A percentile compares a stretch with the other conserved stretches of the same genome.
phyloP scores from a whole-genome alignment of 1,140 invertebrate genomes.

The Battus philenor region DNA sequence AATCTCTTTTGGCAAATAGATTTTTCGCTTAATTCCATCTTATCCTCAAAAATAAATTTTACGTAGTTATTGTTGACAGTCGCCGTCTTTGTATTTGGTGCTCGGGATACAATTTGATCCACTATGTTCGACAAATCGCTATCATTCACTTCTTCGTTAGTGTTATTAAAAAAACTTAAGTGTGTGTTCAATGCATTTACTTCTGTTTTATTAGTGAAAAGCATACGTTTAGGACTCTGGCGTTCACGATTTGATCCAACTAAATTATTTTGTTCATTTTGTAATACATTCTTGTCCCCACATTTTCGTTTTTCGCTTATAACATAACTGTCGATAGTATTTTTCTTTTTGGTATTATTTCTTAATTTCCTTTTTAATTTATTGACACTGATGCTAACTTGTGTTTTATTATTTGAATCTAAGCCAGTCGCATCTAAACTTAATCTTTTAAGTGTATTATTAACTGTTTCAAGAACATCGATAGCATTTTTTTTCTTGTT shows the following conservation, averaged over 20 bases:
- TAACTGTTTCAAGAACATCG: conserved; percentile 24
- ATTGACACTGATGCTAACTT: conserved; percentile 53
- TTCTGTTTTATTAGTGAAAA: conserved; percentile 2
- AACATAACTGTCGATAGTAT: conserved; percentile 56
- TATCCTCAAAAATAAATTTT: conserved; percentile 58
- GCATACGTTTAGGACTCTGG: conserved; percentile 24
- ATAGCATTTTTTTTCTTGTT: conserved; percentile 52
- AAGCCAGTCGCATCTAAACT: conserved; percentile 38
- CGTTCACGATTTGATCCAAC: conserved; percentile 19
- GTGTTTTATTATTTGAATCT: conserved; percentile 41
- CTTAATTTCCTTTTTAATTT: conserved; percentile 51
- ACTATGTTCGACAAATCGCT: conserved; percentile 79
- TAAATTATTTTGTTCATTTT: conserved; percentile 19
- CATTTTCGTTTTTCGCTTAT: conserved; percentile 39
- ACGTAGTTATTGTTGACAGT: conserved; percentile 52
- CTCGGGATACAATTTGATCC: conserved; percentile 73
- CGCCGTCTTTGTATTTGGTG: conserved; percentile 39
- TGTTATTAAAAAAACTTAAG: conserved; percentile 60
- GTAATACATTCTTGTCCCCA: conserved; percentile 24
- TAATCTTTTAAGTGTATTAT: conserved; percentile 45
- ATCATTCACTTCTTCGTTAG: conserved; percentile 64
- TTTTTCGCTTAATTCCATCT: conserved; percentile 35
- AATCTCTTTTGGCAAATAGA: conserved; percentile 27
- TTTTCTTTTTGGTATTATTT: conserved; percentile 37
- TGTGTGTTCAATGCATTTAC: conserved; percentile 21